Percentiles rank a stretch among this genome's conserved stretches.
phyloP scores from a whole-genome alignment of 1,140 invertebrate genomes.

The Neoseiulus cucumeris region DNA sequence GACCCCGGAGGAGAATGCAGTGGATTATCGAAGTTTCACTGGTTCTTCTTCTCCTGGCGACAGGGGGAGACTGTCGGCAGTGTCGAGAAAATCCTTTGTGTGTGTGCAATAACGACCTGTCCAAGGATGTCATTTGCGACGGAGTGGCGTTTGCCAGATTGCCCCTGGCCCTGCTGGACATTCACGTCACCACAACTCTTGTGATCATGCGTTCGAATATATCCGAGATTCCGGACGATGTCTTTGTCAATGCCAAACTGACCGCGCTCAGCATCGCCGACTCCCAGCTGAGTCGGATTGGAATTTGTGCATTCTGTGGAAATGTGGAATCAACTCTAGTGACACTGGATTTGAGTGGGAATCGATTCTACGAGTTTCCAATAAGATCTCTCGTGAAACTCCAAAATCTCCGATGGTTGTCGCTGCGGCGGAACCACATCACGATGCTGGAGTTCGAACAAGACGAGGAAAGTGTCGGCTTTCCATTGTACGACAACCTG shows the following conservation, averaged over 20 bases:
- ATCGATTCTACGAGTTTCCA: neutral
- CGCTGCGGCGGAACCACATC: neutral
- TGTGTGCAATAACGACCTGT: slow-evolving; percentile 8
- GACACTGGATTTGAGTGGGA: neutral
- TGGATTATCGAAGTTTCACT: no score
- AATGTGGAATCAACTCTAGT: neutral
- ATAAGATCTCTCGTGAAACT: neutral
- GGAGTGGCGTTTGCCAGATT: neutral
- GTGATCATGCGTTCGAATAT: slow-evolving; percentile 8
- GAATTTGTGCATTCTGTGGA: slow-evolving; percentile 2
- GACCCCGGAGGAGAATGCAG: no score
- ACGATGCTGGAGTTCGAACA: neutral
- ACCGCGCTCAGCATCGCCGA: neutral
- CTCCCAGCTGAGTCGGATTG: neutral
- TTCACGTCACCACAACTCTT: neutral
- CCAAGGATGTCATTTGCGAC: slow-evolving; percentile 7
- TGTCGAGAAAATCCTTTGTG: neutral
- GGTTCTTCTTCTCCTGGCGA: no score
- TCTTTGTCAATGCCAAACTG: neutral
- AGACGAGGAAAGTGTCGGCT: neutral
- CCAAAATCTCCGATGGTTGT: neutral
- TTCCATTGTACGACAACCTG: neutral
- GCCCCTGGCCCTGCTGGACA: neutral
- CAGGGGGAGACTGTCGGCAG: neutral
- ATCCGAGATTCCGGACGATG: neutral